phyloP scores from a whole-genome alignment of 2,888 invertebrate genomes.

The Calliphora vomitoria region DNA sequence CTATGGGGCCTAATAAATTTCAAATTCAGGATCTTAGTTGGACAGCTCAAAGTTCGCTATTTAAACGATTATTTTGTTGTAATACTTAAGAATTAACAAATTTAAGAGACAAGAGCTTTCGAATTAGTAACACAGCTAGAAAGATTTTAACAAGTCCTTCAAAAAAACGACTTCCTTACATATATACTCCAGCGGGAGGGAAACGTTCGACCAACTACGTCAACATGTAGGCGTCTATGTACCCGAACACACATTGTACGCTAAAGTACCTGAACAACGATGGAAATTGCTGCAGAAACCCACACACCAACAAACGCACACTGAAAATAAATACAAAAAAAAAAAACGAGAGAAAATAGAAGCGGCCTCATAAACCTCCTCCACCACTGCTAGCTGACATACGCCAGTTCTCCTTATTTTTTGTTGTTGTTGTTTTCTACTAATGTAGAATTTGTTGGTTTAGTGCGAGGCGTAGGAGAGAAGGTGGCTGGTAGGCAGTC shows the following conservation, averaged over 20 bases:
- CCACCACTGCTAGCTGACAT: constrained; percentile 12
- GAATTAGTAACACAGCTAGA: no score
- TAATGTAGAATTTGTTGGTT: constrained; percentile 2
- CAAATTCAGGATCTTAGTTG: no score
- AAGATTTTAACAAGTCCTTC: not conserved
- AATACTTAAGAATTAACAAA: no score
- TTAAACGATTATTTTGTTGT: no score
- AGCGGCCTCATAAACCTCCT: constrained; percentile 53
- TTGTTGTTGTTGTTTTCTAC: constrained; percentile 7
- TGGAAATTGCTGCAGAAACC: constrained; percentile 25
- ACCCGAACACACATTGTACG: constrained; percentile 15
- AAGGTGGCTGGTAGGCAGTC: constrained; percentile 21
- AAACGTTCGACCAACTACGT: not conserved
- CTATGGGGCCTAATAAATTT: no score
- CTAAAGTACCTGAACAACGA: constrained; percentile 35
- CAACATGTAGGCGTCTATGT: constrained; percentile 22
- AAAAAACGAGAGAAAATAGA: constrained; percentile 42
- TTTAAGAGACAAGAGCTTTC: no score
- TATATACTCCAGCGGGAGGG: not conserved
- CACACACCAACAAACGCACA: constrained; percentile 6
- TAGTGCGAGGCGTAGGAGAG: not conserved
- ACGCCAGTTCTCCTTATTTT: constrained; percentile 5
- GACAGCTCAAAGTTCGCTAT: no score
- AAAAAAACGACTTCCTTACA: not conserved
- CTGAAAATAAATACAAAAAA: not conserved